Evolutionary conservation across 2,888 invertebrate species (phyloP).

Genomic region (Stegana nigrithorax): DNA sequence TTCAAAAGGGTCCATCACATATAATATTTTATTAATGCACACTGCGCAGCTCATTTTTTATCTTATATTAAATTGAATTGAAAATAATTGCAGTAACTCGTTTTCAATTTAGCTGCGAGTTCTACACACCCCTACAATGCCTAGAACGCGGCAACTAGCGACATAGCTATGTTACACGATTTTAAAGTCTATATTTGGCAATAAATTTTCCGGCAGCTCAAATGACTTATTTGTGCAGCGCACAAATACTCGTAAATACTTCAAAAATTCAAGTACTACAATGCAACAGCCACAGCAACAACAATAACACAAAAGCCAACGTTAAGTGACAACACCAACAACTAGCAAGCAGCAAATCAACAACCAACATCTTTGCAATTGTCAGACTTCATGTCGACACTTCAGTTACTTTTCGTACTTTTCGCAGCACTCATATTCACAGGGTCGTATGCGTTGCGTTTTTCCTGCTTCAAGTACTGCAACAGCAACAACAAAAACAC

Average conservation of each 20-base stretch:
- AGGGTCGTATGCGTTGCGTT: no score
- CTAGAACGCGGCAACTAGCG: no score
- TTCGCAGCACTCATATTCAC: no score
- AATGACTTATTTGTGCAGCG: no score
- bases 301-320: background rate
- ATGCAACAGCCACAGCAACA: background rate
- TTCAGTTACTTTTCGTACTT: slow-evolving; percentile 46
- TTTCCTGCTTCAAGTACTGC: no score
- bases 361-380: slow-evolving; percentile 45
- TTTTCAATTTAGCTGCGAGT: background rate
- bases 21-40: background rate
- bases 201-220: no score
- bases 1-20: background rate
- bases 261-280: background rate
- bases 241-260: background rate
- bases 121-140: no score
- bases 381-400: slow-evolving; percentile 57
- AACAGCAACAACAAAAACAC: no score
- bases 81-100: background rate
- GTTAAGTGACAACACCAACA: background rate
- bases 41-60: background rate
- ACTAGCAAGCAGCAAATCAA: no score
- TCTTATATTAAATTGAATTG: slow-evolving; percentile 3
- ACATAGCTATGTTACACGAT: no score
- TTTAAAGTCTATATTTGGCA: no score